Conservation (phyloP, 37 sponge, comb jelly and placozoan genomes). For the Ianthella basta region DNA sequence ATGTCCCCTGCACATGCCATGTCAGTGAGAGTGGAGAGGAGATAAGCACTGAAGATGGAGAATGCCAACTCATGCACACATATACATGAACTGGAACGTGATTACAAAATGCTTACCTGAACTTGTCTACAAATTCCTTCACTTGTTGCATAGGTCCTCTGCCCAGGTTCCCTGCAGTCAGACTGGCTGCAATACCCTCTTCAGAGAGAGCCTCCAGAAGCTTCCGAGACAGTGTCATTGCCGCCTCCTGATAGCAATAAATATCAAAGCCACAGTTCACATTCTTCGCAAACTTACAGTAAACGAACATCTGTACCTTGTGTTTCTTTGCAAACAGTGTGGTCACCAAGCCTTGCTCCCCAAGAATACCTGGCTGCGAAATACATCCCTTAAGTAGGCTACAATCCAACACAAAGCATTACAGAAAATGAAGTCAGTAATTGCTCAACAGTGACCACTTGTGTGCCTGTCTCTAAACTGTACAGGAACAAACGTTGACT, state of each 20-base stretch:
- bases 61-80: neutral
- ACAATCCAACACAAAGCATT: neutral
- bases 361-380: constrained; percentile 41
- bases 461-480: too few species aligned
- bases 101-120: neutral
- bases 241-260: constrained; percentile 46
- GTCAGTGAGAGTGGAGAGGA: too few species aligned
- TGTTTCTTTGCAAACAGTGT: constrained; percentile 9
- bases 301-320: neutral
- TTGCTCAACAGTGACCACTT: too few species aligned
- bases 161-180: constrained; percentile 43
- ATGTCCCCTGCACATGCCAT: constrained; percentile 13
- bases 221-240: constrained; percentile 65
- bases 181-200: constrained; percentile 48
- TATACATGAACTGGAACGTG: neutral
- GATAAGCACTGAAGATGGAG: too few species aligned
- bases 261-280: neutral
- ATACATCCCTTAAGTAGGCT: constrained; percentile 40
- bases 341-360: constrained; percentile 36
- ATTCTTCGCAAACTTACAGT: neutral
- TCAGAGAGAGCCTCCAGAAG: constrained; percentile 59
- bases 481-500: too few species aligned
- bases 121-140: neutral
- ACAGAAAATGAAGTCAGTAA: too few species aligned
- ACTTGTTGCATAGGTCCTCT: constrained; percentile 14